A percentile compares a stretch with the other conserved stretches of the same genome.
Evolutionary conservation across 1,140 invertebrate species (phyloP).

Genomic region (Monomorium pharaonis): DNA sequence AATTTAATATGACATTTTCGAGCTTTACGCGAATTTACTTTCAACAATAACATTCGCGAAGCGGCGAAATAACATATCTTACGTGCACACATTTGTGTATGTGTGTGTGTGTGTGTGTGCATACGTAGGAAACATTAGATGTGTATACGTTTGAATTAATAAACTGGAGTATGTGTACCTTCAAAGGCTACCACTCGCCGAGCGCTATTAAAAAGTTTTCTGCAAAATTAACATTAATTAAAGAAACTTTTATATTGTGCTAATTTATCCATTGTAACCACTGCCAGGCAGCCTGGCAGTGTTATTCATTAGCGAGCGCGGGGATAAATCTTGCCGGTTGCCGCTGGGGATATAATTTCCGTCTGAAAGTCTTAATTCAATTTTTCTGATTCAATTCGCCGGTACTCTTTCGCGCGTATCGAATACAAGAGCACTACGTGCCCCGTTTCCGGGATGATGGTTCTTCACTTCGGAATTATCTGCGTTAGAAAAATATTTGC

Average conservation of each 20-base stretch:
- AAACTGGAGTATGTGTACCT: neutral
- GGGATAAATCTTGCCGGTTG: slow-evolving; percentile 16
- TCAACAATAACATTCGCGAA: neutral
- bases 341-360: slow-evolving; percentile 17
- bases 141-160: neutral
- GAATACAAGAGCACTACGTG: slow-evolving; percentile 41
- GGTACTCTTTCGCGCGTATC: slow-evolving; percentile 15
- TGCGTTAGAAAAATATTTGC: slow-evolving; percentile 22
- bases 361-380: slow-evolving; percentile 35
- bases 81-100: neutral
- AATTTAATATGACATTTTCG: neutral
- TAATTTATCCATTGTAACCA: slow-evolving; percentile 28
- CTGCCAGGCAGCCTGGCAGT: neutral
- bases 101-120: too few relatives aligned
- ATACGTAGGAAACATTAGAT: neutral
- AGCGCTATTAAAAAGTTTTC: slow-evolving; percentile 3
- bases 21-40: neutral
- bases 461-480: neutral
- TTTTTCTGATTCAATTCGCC: slow-evolving; percentile 37
- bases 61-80: neutral
- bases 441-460: slow-evolving; percentile 12
- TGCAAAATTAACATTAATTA: slow-evolving; percentile 9
- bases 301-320: neutral
- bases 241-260: slow-evolving; percentile 27
- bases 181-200: neutral